Percentiles rank a stretch among this genome's conserved stretches.
Conservation (phyloP, 2,888 invertebrate genomes). For the Orthosia incerta region DNA sequence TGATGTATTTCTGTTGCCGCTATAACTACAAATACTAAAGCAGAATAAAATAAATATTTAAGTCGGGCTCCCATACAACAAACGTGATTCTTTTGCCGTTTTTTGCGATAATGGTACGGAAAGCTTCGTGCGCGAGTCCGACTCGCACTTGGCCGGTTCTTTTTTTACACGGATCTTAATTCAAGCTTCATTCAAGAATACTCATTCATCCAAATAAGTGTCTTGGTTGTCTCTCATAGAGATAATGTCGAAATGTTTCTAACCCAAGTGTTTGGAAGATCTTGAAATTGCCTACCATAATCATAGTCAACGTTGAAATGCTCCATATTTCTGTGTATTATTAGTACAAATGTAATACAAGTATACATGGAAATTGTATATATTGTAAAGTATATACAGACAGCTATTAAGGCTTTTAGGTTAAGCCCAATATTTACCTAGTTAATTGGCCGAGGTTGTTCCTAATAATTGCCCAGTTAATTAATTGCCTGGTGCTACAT, state of each 20-base stretch:
- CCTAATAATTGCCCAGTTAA: background rate
- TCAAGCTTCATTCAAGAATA: too few species aligned
- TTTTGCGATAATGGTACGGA: too few species aligned
- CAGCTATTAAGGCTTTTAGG: background rate
- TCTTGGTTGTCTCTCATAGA: background rate
- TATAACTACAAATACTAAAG: too few species aligned
- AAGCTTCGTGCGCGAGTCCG: too few species aligned
- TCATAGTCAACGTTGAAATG: background rate
- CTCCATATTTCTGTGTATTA: background rate
- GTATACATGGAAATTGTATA: background rate
- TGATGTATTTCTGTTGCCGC: too few species aligned
- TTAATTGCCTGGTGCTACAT: slow-evolving; percentile 11
- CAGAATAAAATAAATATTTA: too few species aligned
- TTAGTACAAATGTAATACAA: background rate
- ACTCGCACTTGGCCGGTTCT: too few species aligned
- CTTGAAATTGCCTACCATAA: background rate
- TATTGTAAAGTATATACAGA: background rate
- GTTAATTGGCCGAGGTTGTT: slow-evolving; percentile 8
- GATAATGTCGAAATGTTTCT: background rate
- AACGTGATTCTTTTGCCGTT: too few species aligned
- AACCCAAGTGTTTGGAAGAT: too few species aligned
- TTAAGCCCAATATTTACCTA: background rate
- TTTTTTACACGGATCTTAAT: too few species aligned
- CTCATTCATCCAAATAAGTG: too few species aligned
- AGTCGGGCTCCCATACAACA: too few species aligned